A percentile compares a stretch with the other conserved stretches of the same genome.
Conservation (phyloP, 2,797 vertebrate species). For the Arrhamphus sclerolepis region DNA sequence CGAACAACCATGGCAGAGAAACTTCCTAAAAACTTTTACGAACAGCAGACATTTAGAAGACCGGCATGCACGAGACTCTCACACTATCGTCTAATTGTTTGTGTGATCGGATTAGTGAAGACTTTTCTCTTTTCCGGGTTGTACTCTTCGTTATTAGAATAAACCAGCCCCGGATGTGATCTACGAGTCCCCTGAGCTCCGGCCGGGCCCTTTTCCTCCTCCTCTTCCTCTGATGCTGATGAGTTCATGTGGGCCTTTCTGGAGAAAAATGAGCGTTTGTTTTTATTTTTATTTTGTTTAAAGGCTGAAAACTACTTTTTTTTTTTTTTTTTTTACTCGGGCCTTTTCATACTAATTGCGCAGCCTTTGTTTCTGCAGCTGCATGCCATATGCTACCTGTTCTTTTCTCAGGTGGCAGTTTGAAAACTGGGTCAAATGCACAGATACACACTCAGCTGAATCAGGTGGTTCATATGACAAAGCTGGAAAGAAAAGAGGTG, state of each 20-base stretch:
- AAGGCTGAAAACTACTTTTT: no score
- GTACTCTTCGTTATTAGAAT: conserved; percentile 76
- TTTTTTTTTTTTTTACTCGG: no score
- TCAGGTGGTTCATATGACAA: conserved; percentile 5
- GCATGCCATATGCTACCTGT: neutral
- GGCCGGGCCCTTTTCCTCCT: conserved; percentile 34
- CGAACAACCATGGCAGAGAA: conserved; percentile 36
- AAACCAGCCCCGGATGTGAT: conserved; percentile 84
- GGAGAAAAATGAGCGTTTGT: no score
- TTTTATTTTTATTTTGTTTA: no score
- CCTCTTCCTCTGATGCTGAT: neutral
- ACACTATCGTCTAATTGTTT: conserved; percentile 51
- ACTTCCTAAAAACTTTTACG: conserved; percentile 32
- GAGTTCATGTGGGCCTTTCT: neutral
- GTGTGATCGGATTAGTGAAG: conserved; percentile 57
- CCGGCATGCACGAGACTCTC: conserved; percentile 25
- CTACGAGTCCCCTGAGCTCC: conserved; percentile 57
- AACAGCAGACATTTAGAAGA: neutral
- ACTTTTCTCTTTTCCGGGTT: conserved; percentile 79
- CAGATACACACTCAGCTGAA: neutral
- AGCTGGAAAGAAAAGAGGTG: conserved; percentile 11
- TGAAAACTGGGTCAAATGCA: conserved; percentile 29
- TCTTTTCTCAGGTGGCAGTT: conserved; percentile 5
- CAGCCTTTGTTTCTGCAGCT: neutral
- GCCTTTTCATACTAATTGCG: neutral